These are phyloP conservation scores for Andricus grossulariae DNA, from an alignment of 1,140 invertebrate genomes.

Conservation along the genomic window DNA sequence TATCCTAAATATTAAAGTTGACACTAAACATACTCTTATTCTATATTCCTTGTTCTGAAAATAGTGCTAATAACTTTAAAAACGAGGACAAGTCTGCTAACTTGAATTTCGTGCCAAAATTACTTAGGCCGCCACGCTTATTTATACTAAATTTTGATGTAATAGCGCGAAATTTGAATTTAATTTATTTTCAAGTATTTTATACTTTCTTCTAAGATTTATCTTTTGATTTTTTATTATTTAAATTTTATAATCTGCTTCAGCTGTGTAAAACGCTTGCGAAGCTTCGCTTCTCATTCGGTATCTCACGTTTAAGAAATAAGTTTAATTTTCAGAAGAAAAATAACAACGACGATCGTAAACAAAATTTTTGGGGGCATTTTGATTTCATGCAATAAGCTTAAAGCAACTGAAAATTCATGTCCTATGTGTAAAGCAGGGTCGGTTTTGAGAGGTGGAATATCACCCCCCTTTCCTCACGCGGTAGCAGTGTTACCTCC, in stretches of 20 bases:
- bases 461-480: constrained; percentile 78
- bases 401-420: background rate
- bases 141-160: too few species aligned
- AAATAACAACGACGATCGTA: constrained; percentile 5
- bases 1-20: too few species aligned
- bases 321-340: background rate
- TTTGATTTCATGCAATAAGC: background rate
- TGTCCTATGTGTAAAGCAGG: constrained; percentile 68
- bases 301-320: background rate
- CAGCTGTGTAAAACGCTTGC: background rate
- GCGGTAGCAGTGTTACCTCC: constrained; percentile 82
- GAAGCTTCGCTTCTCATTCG: constrained; percentile 24
- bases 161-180: too few species aligned
- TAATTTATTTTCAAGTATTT: too few species aligned
- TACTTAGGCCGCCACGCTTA: too few species aligned
- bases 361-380: background rate
- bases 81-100: too few species aligned
- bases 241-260: constrained; percentile 23
- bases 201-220: too few species aligned
- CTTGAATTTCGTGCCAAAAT: too few species aligned
- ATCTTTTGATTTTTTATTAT: constrained; percentile 17
- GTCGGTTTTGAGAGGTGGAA: constrained; percentile 69
- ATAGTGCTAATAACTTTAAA: too few species aligned
- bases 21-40: too few species aligned
- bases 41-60: too few species aligned